These are phyloP conservation scores for Sericinus montela DNA, from an alignment of 2,888 invertebrate genomes.

Conservation along the genomic window DNA sequence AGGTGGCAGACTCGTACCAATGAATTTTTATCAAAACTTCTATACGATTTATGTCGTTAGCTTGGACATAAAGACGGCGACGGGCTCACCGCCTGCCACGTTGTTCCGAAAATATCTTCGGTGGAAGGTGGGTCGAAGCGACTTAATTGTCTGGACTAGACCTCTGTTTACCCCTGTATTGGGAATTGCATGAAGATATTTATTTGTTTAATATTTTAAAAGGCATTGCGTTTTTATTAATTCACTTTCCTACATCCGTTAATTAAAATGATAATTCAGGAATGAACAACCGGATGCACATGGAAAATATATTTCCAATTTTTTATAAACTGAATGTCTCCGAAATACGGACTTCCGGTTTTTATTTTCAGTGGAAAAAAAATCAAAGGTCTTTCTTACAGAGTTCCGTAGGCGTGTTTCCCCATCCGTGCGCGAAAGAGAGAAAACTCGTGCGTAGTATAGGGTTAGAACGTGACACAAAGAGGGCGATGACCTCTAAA, in stretches of 20 bases:
- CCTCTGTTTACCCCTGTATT: too few relatives aligned
- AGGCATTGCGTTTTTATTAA: too few relatives aligned
- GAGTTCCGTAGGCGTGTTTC: conserved; percentile 61
- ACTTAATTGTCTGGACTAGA: too few relatives aligned
- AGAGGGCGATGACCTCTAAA: conserved; percentile 75
- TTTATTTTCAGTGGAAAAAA: conserved; percentile 44
- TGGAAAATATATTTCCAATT: conserved; percentile 10
- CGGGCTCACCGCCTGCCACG: too few relatives aligned
- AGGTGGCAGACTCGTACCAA: too few relatives aligned
- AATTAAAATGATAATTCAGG: conserved; percentile 4
- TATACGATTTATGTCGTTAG: too few relatives aligned
- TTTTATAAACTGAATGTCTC: conserved; percentile 25
- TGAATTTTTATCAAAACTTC: too few relatives aligned
- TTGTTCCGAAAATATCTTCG: too few relatives aligned
- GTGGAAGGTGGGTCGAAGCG: too few relatives aligned
- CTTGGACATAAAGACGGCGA: too few relatives aligned
- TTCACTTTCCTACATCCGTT: background rate
- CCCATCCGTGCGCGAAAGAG: conserved; percentile 55
- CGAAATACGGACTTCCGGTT: conserved; percentile 60
- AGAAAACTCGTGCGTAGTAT: conserved; percentile 38
- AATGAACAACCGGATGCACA: conserved; percentile 2
- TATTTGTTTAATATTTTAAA: too few relatives aligned
- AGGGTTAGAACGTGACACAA: conserved; percentile 47
- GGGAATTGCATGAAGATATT: too few relatives aligned
- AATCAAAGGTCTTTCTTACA: conserved; percentile 56